phyloP scores from a whole-genome alignment of 2,113 vertebrate genomes.

The Clupea harengus region DNA sequence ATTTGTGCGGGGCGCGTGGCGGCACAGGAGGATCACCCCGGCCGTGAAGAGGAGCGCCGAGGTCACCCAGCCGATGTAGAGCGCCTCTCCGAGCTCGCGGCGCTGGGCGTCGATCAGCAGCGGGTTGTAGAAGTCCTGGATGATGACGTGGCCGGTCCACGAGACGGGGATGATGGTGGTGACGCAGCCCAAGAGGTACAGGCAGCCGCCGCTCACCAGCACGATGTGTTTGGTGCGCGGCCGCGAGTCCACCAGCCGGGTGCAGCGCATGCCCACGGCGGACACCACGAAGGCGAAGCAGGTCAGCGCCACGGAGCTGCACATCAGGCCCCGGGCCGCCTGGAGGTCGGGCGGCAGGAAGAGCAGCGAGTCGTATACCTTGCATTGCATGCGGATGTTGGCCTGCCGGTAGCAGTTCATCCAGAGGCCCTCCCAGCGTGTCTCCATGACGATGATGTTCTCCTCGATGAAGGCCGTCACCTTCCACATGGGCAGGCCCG shows the following conservation, averaged over 20 bases:
- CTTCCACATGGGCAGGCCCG: conserved; percentile 91
- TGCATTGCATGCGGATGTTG: conserved; percentile 83
- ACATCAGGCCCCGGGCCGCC: conserved; percentile 84
- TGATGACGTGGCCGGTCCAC: conserved; percentile 74
- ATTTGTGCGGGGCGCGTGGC: conserved; percentile 69
- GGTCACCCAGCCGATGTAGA: conserved; percentile 78
- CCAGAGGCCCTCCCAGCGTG: conserved; percentile 93
- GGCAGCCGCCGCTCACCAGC: conserved; percentile 68
- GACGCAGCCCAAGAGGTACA: conserved; percentile 69
- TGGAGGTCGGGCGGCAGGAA: conserved; percentile 80
- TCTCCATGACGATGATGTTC: conserved; percentile 80
- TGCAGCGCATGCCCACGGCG: conserved; percentile 76
- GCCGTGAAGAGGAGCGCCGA: conserved; percentile 68
- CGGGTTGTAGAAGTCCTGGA: conserved; percentile 75
- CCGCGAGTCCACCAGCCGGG: conserved; percentile 64
- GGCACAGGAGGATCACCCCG: conserved; percentile 74
- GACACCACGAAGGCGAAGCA: conserved; percentile 72
- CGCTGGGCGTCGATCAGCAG: conserved; percentile 73
- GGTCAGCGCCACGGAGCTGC: conserved; percentile 68
- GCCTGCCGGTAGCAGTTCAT: conserved; percentile 87
- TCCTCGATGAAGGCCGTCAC: conserved; percentile 84
- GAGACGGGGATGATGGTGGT: conserved; percentile 73
- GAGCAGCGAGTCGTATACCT: conserved; percentile 82
- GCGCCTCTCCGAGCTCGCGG: conserved; percentile 75
- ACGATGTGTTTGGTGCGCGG: conserved; percentile 70